phyloP scores from a whole-genome alignment of 2,113 vertebrate genomes.

The Phrynosoma platyrhinos region DNA sequence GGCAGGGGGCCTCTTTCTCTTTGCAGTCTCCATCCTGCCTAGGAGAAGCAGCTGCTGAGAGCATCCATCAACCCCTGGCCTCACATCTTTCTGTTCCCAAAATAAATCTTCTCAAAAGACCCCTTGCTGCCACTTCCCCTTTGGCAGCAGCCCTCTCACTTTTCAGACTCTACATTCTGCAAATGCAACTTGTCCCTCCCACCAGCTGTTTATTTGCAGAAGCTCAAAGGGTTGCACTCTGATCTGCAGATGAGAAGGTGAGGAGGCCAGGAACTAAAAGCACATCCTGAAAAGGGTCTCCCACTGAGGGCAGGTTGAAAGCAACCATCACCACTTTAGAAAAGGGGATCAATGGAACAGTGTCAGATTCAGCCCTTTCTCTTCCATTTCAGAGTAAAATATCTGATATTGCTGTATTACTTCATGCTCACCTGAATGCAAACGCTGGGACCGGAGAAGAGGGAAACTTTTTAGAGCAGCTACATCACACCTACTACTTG shows the following conservation, averaged over 20 bases:
- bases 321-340: not conserved
- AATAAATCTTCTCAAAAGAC: not conserved
- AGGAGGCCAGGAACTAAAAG: not conserved
- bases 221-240: slow-evolving; percentile 1
- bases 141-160: rapidly evolving
- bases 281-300: not conserved
- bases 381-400: not conserved
- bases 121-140: slow-evolving; percentile 25
- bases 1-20: not conserved
- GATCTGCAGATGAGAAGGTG: not conserved
- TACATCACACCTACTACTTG: too few species aligned
- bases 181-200: not conserved
- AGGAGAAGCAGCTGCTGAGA: not conserved
- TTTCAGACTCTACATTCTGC: slow-evolving; percentile 6
- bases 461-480: not conserved
- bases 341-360: not conserved
- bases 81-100: slow-evolving; percentile 26
- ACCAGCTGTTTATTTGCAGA: not conserved
- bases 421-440: not conserved
- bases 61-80: not conserved
- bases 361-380: not conserved
- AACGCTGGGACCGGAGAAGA: not conserved
- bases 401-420: not conserved
- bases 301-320: too few species aligned
- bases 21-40: not conserved